These are phyloP conservation scores for Procambarus clarkii DNA, from an alignment of 1,140 invertebrate species.

Conservation along the genomic window DNA sequence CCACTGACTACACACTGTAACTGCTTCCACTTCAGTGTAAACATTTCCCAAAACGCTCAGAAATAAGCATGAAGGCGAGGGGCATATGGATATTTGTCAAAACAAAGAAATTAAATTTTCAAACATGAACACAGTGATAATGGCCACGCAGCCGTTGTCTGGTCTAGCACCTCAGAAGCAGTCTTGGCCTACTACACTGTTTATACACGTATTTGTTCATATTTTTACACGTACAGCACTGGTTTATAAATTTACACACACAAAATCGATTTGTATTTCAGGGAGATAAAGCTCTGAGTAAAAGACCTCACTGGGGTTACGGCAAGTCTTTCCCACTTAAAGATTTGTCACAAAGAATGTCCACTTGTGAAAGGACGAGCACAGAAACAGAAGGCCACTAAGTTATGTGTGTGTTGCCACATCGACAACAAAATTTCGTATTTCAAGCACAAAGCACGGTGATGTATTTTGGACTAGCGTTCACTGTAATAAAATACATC, in stretches of 20 bases:
- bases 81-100: constrained; percentile 1
- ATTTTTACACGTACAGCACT: constrained; percentile 28
- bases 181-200: not conserved
- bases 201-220: constrained; percentile 35
- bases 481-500: constrained; percentile 68
- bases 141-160: constrained; percentile 3
- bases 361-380: constrained; percentile 35
- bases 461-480: constrained; percentile 62
- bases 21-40: constrained; percentile 23
- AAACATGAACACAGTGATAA: constrained; percentile 34
- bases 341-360: constrained; percentile 17
- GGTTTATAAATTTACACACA: constrained; percentile 25
- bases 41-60: constrained; percentile 7
- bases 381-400: constrained; percentile 67
- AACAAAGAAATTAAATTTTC: constrained; percentile 7
- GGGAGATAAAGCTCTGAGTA: constrained; percentile 51
- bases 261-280: not conserved
- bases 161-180: constrained; percentile 23
- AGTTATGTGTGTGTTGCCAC: constrained; percentile 51
- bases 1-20: constrained; percentile 43
- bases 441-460: constrained; percentile 53
- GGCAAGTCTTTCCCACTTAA: constrained; percentile 22
- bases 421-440: constrained; percentile 45
- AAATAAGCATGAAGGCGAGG: constrained; percentile 8
- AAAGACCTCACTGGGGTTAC: constrained; percentile 23